phyloP scores from a whole-genome alignment of 64 coral and sea anemone genomes.

The Cladopsammia gracilis region DNA sequence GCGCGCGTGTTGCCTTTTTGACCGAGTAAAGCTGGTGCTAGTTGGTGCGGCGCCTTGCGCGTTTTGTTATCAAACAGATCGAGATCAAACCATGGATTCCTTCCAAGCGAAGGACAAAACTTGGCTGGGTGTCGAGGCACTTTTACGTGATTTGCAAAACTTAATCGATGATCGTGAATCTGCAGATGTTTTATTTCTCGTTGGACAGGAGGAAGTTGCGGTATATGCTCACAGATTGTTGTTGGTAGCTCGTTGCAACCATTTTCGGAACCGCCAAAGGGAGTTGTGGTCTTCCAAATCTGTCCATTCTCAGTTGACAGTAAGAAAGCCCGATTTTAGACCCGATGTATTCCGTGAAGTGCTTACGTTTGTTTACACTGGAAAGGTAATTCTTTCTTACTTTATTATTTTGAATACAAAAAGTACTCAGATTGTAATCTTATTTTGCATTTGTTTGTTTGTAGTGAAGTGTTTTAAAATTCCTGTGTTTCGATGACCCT shows the following conservation, averaged over 20 bases:
- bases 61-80: too few species aligned
- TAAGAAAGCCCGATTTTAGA: slow-evolving; percentile 78
- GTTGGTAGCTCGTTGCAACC: slow-evolving; percentile 70
- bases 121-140: slow-evolving; percentile 79
- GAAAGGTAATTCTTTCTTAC: slow-evolving; percentile 77
- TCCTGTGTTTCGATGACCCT: not conserved
- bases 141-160: slow-evolving; percentile 75
- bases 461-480: slow-evolving; percentile 13
- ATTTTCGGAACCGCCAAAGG: slow-evolving; percentile 76
- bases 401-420: not conserved
- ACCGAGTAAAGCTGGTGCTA: not conserved
- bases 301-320: slow-evolving; percentile 65
- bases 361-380: slow-evolving; percentile 88
- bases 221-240: slow-evolving; percentile 86
- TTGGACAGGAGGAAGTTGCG: slow-evolving; percentile 66
- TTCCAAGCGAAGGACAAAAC: slow-evolving; percentile 41
- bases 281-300: slow-evolving; percentile 68
- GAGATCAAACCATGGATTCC: not conserved
- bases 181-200: slow-evolving; percentile 82
- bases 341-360: slow-evolving; percentile 88
- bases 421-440: too few species aligned
- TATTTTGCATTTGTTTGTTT: not conserved
- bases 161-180: slow-evolving; percentile 79
- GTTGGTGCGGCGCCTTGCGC: not conserved
- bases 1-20: too few species aligned